These are phyloP conservation scores for Bagarius yarrelli DNA, from an alignment of 2,113 vertebrate genomes.

Conservation along the genomic window DNA sequence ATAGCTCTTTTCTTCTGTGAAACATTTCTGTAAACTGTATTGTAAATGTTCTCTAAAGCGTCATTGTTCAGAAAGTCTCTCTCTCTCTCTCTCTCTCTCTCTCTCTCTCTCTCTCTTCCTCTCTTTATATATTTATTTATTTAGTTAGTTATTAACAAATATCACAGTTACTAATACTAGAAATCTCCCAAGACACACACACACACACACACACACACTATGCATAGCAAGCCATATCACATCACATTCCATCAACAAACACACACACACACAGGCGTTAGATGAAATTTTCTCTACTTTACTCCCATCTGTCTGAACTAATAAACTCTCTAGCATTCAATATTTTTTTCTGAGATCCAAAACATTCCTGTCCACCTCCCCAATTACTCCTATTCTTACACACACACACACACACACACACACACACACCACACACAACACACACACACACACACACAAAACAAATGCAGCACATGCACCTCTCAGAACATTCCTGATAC, in stretches of 20 bases:
- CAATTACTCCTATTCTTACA: slow-evolving; percentile 47
- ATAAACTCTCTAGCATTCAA: slow-evolving; percentile 1
- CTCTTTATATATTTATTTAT: too few species aligned
- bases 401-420: slow-evolving; percentile 28
- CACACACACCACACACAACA: slow-evolving; percentile 40
- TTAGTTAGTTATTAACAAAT: too few species aligned
- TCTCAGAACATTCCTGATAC: slow-evolving; percentile 45
- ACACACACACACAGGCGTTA: not conserved
- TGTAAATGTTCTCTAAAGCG: not conserved
- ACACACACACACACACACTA: slow-evolving; percentile 7
- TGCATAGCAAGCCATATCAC: slow-evolving; percentile 22
- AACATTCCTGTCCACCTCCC: slow-evolving; percentile 49
- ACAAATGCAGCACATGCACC: slow-evolving; percentile 36
- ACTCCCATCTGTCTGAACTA: not conserved
- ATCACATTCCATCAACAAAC: slow-evolving; percentile 3
- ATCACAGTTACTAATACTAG: not conserved
- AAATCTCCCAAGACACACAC: not conserved
- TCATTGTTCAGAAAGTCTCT: too few species aligned
- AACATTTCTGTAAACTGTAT: not conserved
- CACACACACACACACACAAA: slow-evolving; percentile 16
- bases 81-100: too few species aligned
- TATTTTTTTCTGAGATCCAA: slow-evolving; percentile 33
- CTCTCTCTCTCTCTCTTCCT: too few species aligned
- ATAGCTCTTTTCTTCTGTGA: too few species aligned
- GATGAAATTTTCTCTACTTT: slow-evolving; percentile 21